Percentiles rank a stretch among this genome's conserved stretches.
Conservation (phyloP, 2,797 vertebrate genomes). For the Myoxocephalus aenaeus region DNA sequence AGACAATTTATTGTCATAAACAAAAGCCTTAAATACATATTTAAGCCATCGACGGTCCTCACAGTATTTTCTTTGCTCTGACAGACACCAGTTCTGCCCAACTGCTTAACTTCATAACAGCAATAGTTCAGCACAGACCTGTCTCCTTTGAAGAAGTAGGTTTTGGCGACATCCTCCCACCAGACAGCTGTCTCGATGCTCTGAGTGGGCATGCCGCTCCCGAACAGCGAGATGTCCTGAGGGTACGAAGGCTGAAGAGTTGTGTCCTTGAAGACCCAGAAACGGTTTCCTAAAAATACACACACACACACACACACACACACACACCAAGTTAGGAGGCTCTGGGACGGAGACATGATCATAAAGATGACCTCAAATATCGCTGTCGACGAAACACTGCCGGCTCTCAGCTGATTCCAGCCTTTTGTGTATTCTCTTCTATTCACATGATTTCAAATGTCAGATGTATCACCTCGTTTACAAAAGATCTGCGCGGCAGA, state of each 20-base stretch:
- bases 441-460: constrained; percentile 52
- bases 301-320: constrained; percentile 48
- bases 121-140: constrained; percentile 85
- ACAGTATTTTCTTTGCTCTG: not conserved
- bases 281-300: constrained; percentile 90
- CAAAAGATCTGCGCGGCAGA: constrained; percentile 43
- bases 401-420: constrained; percentile 22
- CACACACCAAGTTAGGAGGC: constrained; percentile 33
- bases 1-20: not conserved
- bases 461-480: constrained; percentile 46
- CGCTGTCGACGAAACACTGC: constrained; percentile 4
- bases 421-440: constrained; percentile 8
- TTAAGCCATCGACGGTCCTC: not conserved
- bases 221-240: constrained; percentile 95
- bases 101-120: constrained; percentile 14
- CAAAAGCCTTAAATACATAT: not conserved
- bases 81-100: constrained; percentile 4
- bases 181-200: constrained; percentile 98
- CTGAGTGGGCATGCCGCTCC: constrained; percentile 94
- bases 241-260: constrained; percentile 96
- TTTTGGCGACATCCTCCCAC: constrained; percentile 99
- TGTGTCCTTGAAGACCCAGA: constrained; percentile 99
- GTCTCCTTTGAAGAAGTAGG: constrained; percentile 99
- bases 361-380: constrained; percentile 46
- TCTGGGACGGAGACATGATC: constrained; percentile 43